Conservation (phyloP, 1,140 invertebrate genomes). For the Planococcus citri region DNA sequence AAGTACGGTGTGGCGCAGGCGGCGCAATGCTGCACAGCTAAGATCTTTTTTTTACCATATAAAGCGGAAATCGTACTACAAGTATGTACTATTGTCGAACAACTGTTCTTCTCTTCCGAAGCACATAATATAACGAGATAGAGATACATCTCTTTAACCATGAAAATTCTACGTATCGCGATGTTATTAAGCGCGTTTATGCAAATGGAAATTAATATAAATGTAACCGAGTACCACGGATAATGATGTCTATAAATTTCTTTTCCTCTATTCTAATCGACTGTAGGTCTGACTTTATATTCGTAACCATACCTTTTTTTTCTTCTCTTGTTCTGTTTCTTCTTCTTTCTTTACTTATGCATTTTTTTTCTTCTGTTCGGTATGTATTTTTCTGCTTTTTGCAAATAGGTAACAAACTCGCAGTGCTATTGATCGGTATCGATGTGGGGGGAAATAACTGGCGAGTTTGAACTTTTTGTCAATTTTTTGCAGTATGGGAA, state of each 20-base stretch:
- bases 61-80: constrained; percentile 17
- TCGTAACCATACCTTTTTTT: background rate
- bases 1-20: background rate
- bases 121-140: constrained; percentile 12
- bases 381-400: too few species aligned
- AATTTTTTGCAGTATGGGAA: too few species aligned
- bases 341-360: too few species aligned
- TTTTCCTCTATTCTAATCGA: constrained; percentile 9
- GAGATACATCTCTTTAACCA: constrained; percentile 17
- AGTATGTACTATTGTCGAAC: constrained; percentile 18
- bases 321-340: too few species aligned
- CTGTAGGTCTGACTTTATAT: constrained; percentile 3
- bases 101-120: constrained; percentile 12
- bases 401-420: background rate
- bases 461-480: too few species aligned
- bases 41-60: constrained; percentile 14
- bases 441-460: too few species aligned
- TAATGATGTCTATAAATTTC: constrained; percentile 20
- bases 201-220: constrained; percentile 19
- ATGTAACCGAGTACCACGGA: constrained; percentile 17
- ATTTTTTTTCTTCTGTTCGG: too few species aligned
- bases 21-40: background rate
- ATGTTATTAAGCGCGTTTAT: constrained; percentile 19
- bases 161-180: constrained; percentile 18
- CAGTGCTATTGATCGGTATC: background rate